Base-by-base conservation (phyloP, 2,113 vertebrate genomes). In the Perognathus longimembris region DNA sequence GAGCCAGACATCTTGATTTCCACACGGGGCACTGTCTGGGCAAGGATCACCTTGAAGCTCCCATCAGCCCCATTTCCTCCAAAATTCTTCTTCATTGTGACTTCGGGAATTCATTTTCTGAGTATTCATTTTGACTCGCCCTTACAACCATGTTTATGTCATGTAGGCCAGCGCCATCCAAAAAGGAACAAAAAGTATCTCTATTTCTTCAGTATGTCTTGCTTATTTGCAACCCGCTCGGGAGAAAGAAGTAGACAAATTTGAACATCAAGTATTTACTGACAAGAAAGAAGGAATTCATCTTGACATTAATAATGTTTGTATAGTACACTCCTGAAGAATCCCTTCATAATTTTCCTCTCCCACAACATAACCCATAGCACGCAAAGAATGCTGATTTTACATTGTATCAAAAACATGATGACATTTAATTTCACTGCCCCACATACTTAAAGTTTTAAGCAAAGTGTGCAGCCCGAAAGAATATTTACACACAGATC, bases 401-500 rank as follows among this genome's bases (percentile, higher is more conserved):
- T 80, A 88, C 59, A 86, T 77, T 92, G 54, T 71, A 89, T 36
- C 81, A 81, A 85, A 93, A 42, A 81, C 54, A 67, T 59, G 57
- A 80, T 69, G 83, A 76, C 5, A 75, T 74, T 93, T 94, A 93
- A 59, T 26, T 95, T 94, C 93, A 89, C 12, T 96, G 79, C 66
- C 32, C 45, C 95, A 78, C 42, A 24, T 57, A 93, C 6, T 85
- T 17, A 66, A 88, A 95, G 54, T 86, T 93, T 95, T 96, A 96
- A 97, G 87, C 64, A 92, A 91, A 32, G 94, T 28, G 45, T 85
- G 88, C 30, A 90, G 77, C 20, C 87, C 81, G 95, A 97, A 54
- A 96, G 32, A 96, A 36, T 94, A 96, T 94, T 95, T 96, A 90
- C 36, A 94, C 34, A 93, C 61, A 86, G 38, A 90, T 90, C 93